phyloP scores from a whole-genome alignment of 2,888 invertebrate species.

The Elysia crispata region DNA sequence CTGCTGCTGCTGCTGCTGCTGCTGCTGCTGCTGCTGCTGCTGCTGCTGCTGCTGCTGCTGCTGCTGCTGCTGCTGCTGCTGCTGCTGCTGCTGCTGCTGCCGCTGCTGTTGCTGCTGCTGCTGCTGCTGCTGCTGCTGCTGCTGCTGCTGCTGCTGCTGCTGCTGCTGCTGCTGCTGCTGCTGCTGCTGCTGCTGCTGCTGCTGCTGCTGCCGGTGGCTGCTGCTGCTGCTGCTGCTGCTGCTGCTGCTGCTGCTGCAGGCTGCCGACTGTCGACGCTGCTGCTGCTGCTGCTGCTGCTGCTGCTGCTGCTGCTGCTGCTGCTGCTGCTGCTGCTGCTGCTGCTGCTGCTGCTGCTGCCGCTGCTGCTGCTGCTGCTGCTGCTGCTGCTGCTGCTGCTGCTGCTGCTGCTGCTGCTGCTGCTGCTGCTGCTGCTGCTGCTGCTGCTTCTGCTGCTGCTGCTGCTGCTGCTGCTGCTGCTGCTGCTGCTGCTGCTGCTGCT shows the following conservation, averaged over 20 bases:
- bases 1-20: slow-evolving; percentile 13
- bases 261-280: no score
- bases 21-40: slow-evolving; percentile 5
- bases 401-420: neutral
- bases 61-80: neutral
- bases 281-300: neutral
- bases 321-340: neutral
- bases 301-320: neutral
- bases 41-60: neutral
- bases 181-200: neutral
- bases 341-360: neutral
- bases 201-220: no score
- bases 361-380: no score
- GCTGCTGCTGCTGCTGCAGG: no score
- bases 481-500: neutral
- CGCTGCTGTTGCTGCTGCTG: neutral
- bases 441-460: no score
- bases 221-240: neutral
- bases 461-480: neutral
- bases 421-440: no score
- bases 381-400: neutral
- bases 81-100: neutral
- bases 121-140: neutral
- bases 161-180: no score
- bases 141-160: slow-evolving; percentile 4